Conservation (phyloP, 2,888 invertebrate genomes). For the Ornithoptera priamus region DNA sequence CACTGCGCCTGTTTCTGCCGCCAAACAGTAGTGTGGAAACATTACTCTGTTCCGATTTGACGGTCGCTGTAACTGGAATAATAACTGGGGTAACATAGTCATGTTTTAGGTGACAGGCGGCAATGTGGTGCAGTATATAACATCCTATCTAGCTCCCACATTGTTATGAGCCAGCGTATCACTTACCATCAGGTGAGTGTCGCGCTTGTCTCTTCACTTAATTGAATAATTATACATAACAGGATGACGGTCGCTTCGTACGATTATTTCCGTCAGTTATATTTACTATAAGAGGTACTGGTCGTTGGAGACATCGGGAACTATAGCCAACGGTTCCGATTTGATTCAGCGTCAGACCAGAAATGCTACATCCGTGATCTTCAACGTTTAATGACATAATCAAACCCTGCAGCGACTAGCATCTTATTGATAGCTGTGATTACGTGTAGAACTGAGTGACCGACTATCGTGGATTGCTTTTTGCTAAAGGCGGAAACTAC, state of each 20-base stretch:
- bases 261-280: not conserved
- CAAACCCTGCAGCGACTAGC: conserved; percentile 56
- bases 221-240: not conserved
- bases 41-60: no score
- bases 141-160: no score
- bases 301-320: conserved; percentile 9
- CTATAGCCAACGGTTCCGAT: conserved; percentile 47
- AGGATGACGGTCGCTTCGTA: not conserved
- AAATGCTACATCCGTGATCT: conserved; percentile 57
- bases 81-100: no score
- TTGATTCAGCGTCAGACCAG: conserved; percentile 55
- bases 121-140: no score
- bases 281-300: not conserved
- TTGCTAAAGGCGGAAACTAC: conserved; percentile 47
- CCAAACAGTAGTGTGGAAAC: no score
- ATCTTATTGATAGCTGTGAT: conserved; percentile 56
- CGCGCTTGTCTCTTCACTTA: no score
- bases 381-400: conserved; percentile 67
- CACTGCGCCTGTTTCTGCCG: no score
- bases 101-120: no score
- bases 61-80: no score
- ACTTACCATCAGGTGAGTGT: no score
- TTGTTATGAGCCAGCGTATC: no score
- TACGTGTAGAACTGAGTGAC: conserved; percentile 42
- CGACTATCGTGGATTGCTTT: conserved; percentile 60